Percentiles rank a stretch among this genome's conserved stretches.
These are phyloP conservation scores for Petrolisthes manimaculis DNA, from an alignment of 2,888 invertebrate species.

Conservation along the genomic window DNA sequence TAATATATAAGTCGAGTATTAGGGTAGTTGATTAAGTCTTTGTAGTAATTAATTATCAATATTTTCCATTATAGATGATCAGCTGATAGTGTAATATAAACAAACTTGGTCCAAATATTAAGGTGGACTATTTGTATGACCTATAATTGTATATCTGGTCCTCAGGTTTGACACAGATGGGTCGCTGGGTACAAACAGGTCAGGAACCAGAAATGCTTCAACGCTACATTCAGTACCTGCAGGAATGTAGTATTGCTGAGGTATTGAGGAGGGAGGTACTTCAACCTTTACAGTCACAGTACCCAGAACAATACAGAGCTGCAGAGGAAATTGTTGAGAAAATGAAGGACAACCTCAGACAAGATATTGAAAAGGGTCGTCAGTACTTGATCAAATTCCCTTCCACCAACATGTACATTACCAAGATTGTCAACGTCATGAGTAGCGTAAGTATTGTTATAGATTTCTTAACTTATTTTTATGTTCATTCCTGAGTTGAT, in stretches of 20 bases:
- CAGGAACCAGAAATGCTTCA: constrained; percentile 5
- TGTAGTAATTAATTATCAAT: too few species aligned
- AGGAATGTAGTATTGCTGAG: background rate
- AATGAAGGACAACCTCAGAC: background rate
- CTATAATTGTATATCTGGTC: background rate
- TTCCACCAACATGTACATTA: background rate
- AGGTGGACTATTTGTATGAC: too few species aligned
- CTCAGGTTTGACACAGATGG: constrained; percentile 9
- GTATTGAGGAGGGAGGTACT: background rate
- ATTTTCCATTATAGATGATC: too few species aligned
- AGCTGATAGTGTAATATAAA: too few species aligned
- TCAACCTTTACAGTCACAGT: background rate
- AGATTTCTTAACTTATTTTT: too few species aligned
- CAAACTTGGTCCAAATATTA: too few species aligned
- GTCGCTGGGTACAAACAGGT: constrained; percentile 23
- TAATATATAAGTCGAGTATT: too few species aligned
- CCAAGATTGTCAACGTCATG: constrained; percentile 1
- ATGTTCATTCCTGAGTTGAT: too few species aligned
- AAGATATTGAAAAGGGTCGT: constrained; percentile 8
- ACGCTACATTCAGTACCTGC: constrained; percentile 4
- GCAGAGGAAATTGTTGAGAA: background rate
- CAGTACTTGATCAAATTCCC: background rate
- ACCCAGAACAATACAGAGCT: constrained; percentile 21
- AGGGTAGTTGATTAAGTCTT: too few species aligned
- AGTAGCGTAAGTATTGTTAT: constrained; percentile 11